Evolutionary conservation across 2,888 invertebrate species (phyloP).

Genomic region (Galeruca laticollis): DNA sequence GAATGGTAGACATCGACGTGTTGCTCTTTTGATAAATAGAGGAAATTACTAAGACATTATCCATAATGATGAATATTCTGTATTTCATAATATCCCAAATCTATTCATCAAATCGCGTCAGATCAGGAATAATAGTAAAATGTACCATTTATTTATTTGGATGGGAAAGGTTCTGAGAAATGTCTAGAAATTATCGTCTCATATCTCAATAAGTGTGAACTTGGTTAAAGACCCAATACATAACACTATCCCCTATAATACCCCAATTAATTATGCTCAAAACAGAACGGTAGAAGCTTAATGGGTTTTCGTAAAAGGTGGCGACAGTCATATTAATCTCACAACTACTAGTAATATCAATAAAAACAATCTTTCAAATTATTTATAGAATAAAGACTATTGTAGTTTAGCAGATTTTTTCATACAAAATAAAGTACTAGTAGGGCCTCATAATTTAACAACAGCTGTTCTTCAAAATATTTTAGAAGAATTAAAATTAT

Average conservation of each 20-base stretch:
- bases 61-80: too few relatives aligned
- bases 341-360: constrained; percentile 18
- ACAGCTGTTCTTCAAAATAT: too few relatives aligned
- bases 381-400: neutral
- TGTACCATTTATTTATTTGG: neutral
- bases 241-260: neutral
- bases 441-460: too few relatives aligned
- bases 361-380: constrained; percentile 11
- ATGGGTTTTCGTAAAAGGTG: neutral
- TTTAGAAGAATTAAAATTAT: too few relatives aligned
- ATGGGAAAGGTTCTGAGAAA: neutral
- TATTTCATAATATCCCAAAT: too few relatives aligned
- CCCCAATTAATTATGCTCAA: constrained; percentile 1
- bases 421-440: neutral
- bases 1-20: too few relatives aligned
- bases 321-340: constrained; percentile 16
- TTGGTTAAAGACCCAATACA: neutral
- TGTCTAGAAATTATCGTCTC: neutral
- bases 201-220: neutral
- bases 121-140: too few relatives aligned
- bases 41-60: too few relatives aligned
- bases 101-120: too few relatives aligned
- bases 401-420: neutral
- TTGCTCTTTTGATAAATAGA: too few relatives aligned
- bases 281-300: constrained; percentile 7